phyloP scores from a whole-genome alignment of 2,797 vertebrate genomes.

The Pseudotriccus pelzelni region DNA sequence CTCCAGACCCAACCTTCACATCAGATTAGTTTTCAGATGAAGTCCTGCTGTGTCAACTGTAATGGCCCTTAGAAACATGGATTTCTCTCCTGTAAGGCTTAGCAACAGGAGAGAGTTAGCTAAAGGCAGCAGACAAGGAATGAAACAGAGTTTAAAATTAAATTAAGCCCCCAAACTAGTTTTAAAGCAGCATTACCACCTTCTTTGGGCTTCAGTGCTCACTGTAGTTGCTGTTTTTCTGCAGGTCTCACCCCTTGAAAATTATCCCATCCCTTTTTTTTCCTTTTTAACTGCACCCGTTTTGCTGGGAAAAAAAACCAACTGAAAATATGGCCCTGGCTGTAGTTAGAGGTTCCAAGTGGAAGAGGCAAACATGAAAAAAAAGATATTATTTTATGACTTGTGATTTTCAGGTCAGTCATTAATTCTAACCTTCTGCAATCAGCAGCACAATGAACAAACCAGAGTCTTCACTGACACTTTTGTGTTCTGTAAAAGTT shows the following conservation, averaged over 20 bases:
- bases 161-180: not conserved
- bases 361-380: not conserved
- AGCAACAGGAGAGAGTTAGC: not conserved
- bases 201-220: not conserved
- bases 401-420: not conserved
- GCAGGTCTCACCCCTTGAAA: not conserved
- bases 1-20: constrained; percentile 14
- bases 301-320: not conserved
- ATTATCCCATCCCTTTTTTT: not conserved
- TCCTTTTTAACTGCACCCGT: not conserved
- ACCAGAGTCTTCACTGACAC: not conserved
- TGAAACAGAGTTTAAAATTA: not conserved
- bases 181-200: not conserved
- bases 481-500: not conserved
- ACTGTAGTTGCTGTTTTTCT: not conserved
- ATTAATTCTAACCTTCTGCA: not conserved
- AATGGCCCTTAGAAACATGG: not conserved
- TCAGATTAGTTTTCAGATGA: constrained; percentile 32
- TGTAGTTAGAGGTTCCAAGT: not conserved
- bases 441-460: not conserved
- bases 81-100: not conserved
- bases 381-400: not conserved
- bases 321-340: not conserved
- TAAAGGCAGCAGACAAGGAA: not conserved
- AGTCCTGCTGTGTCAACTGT: constrained; percentile 18